Base-by-base conservation (phyloP, 2,113 vertebrate genomes). In the Gopherus evgoodei region DNA sequence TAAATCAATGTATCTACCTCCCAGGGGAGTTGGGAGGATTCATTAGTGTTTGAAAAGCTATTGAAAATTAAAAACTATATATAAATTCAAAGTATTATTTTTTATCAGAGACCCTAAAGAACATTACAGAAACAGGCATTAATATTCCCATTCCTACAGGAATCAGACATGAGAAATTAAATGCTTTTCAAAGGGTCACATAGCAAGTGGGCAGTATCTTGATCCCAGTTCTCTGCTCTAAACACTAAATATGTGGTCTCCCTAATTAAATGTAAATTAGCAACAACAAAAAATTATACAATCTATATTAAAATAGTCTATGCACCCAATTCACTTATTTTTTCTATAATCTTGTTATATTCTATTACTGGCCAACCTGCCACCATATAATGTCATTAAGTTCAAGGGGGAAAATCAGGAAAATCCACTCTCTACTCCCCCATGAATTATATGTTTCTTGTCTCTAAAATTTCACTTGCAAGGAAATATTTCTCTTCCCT, bases 81-180 rank as follows among this genome's bases (percentile, higher is more conserved):
- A 29, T 25, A 57, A 27, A 17, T 35, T 4, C 57, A 4, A 56
- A 42, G 17, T 19, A 53, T 78, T n/a, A 56, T 75, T 62, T 88
- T 81, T 16, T 17, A 47, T 5, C 25, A 9, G 81, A 24, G 22
- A 90, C 1, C 52, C 25, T 6, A n/a, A 47, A 2, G 1, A 85
- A 21, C 54, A 85, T 62, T 78, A 24, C 35, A 25, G 54, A 47
- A 47, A 42, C 25, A 22, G 8, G 49, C 25, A 78, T 44, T 21
- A 0, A 79, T 12, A 3, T n/a, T 75, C 1, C 47, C 9, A 62
- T 85, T 80, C 84, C 88, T 1, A 0, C 0, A 0, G 11, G 9
- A 17, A 22, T 0, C 0, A 78, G 52, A 14, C 81, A 22, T 29
- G 13, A 85, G 13, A 95, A 86, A 21, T 78, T 19, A 69, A 78